These are phyloP conservation scores for Uloborus plumipes DNA, from an alignment of 2,888 invertebrate species.

Conservation along the genomic window DNA sequence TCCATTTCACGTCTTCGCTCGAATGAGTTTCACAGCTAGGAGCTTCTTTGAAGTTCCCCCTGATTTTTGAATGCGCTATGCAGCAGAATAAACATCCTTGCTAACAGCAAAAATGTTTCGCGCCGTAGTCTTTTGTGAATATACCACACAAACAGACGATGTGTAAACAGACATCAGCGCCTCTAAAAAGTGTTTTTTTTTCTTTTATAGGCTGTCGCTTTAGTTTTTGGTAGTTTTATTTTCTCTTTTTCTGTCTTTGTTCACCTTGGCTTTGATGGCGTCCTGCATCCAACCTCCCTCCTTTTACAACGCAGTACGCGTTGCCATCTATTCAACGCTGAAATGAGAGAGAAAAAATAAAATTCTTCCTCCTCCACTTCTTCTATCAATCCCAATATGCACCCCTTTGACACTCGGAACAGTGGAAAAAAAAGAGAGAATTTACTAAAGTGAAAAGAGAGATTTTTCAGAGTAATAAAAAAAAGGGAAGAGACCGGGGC, in stretches of 20 bases:
- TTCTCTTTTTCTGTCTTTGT: conserved; percentile 30
- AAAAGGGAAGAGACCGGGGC: conserved; percentile 4
- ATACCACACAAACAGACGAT: conserved; percentile 42
- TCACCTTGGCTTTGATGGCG: conserved; percentile 25
- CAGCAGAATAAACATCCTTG: conserved; percentile 36
- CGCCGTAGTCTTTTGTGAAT: conserved; percentile 37
- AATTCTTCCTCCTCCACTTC: background rate
- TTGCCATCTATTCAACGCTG: conserved; percentile 36
- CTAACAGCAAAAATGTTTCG: conserved; percentile 37
- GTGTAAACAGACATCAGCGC: conserved; percentile 41
- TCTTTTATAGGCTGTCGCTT: background rate
- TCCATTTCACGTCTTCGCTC: conserved; percentile 39
- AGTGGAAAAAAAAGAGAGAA: conserved; percentile 11
- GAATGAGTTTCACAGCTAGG: conserved; percentile 55
- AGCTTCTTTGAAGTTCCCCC: conserved; percentile 31
- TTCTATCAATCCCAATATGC: conserved; percentile 10
- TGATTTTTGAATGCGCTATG: conserved; percentile 5
- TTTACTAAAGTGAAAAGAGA: background rate
- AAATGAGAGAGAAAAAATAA: conserved; percentile 32
- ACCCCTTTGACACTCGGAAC: conserved; percentile 18
- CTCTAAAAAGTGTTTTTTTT: conserved; percentile 7
- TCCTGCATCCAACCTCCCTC: conserved; percentile 15
- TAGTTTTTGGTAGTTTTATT: background rate
- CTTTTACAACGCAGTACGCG: background rate
- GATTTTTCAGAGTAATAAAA: conserved; percentile 2